A percentile compares a stretch with the other conserved stretches of the same genome.
phyloP scores from a whole-genome alignment of 2,113 vertebrate genomes.

The Cyphomyrus discorhynchus region DNA sequence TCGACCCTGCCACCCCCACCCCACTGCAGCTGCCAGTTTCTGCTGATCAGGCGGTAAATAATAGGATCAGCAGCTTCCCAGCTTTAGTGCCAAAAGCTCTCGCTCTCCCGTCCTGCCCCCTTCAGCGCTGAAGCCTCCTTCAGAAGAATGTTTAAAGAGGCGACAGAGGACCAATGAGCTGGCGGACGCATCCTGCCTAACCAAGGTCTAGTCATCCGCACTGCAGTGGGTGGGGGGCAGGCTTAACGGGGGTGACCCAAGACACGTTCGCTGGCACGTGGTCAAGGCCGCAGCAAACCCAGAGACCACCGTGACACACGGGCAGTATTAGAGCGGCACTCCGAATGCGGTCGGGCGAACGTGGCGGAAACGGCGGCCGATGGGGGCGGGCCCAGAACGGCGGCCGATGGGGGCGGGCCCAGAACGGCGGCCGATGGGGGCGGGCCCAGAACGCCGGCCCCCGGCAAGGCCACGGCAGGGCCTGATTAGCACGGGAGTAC shows the following conservation, averaged over 20 bases:
- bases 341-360: constrained; percentile 10
- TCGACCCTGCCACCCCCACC: too few species aligned
- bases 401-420: background rate
- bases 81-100: constrained; percentile 28
- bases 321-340: background rate
- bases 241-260: background rate
- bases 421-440: background rate
- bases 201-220: background rate
- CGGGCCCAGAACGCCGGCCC: background rate
- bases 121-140: background rate
- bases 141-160: background rate
- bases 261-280: background rate
- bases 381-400: background rate
- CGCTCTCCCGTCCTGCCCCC: constrained; percentile 6
- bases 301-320: background rate
- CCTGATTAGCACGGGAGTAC: constrained; percentile 74
- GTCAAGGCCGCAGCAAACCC: background rate
- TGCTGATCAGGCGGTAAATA: constrained; percentile 40
- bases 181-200: background rate
- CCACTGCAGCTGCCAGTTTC: constrained; percentile 9
- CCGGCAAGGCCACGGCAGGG: constrained; percentile 50
- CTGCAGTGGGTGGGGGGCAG: background rate
- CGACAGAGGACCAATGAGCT: background rate
- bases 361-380: background rate
- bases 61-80: constrained; percentile 38